Evolutionary conservation across 2,888 invertebrate species (phyloP).

Genomic region (Dinocampus coccinellae): DNA sequence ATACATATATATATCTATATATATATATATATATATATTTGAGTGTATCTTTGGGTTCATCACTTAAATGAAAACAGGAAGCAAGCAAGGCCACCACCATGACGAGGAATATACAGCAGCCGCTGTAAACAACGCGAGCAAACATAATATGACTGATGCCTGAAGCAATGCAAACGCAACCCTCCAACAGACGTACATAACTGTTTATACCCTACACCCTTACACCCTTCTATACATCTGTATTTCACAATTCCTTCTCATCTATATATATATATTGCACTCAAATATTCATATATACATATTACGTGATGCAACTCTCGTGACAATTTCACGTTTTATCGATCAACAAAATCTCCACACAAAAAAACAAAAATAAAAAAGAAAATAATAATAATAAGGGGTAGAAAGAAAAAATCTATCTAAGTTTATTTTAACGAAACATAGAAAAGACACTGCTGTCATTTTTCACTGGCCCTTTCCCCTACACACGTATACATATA

Average conservation of each 20-base stretch:
- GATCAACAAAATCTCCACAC: too few relatives aligned
- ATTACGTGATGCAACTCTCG: too few relatives aligned
- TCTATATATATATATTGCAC: not conserved
- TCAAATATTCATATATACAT: not conserved
- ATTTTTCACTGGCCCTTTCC: constrained; percentile 36
- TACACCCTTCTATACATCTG: constrained; percentile 35
- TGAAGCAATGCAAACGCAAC: constrained; percentile 52
- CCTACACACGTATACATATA: constrained; percentile 7
- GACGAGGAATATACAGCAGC: constrained; percentile 38
- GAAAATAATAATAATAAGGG: too few relatives aligned
- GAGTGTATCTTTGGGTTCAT: not conserved
- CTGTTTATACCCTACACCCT: constrained; percentile 25
- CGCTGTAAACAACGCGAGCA: constrained; percentile 67
- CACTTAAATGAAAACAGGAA: constrained; percentile 5
- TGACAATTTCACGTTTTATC: too few relatives aligned
- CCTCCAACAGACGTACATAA: constrained; percentile 25
- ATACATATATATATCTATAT: not conserved
- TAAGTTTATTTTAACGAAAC: not conserved
- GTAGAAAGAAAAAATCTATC: constrained; percentile 19
- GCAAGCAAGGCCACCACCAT: constrained; percentile 9
- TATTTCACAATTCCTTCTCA: constrained; percentile 12
- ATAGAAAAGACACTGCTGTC: constrained; percentile 21
- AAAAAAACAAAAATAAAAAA: too few relatives aligned
- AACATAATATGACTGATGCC: constrained; percentile 69
- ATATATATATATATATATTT: not conserved